Percentiles rank a stretch among this genome's conserved stretches.
These are phyloP conservation scores for Chelidonichthys spinosus DNA, from an alignment of 2,797 vertebrate genomes.

Conservation along the genomic window DNA sequence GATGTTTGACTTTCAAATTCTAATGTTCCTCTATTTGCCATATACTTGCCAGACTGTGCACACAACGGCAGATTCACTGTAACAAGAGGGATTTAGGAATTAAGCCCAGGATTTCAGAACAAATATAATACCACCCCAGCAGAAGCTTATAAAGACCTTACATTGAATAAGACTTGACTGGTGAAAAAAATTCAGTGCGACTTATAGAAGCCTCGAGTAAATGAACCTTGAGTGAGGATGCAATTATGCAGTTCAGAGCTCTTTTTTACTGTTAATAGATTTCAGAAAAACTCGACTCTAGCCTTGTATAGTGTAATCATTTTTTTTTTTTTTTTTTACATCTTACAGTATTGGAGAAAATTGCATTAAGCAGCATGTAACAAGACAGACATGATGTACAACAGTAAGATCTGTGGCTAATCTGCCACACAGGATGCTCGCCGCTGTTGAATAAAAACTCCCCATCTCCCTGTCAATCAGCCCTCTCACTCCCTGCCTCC, in stretches of 20 bases:
- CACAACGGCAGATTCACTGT: slow-evolving; percentile 68
- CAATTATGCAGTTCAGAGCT: slow-evolving; percentile 22
- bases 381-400: slow-evolving; percentile 25
- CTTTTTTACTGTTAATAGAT: slow-evolving; percentile 43
- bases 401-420: slow-evolving; percentile 33
- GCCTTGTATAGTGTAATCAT: not conserved
- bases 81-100: slow-evolving; percentile 77
- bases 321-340: slow-evolving; percentile 5
- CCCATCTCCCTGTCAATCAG: slow-evolving; percentile 40
- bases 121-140: slow-evolving; percentile 75
- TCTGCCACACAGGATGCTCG: slow-evolving; percentile 29
- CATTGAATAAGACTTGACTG: slow-evolving; percentile 56
- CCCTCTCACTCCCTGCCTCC: slow-evolving; percentile 24
- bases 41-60: slow-evolving; percentile 69
- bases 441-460: slow-evolving; percentile 54
- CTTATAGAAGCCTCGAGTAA: slow-evolving; percentile 38
- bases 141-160: slow-evolving; percentile 69
- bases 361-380: slow-evolving; percentile 18
- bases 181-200: slow-evolving; percentile 41
- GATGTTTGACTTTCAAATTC: slow-evolving; percentile 75
- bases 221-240: slow-evolving; percentile 26
- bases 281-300: slow-evolving; percentile 26
- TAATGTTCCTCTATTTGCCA: slow-evolving; percentile 69
- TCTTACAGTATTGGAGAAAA: slow-evolving; percentile 11
- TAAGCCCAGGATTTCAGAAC: slow-evolving; percentile 75